Conservation (phyloP, 2,797 vertebrate species). For the Brachyrhaphis roseni region DNA sequence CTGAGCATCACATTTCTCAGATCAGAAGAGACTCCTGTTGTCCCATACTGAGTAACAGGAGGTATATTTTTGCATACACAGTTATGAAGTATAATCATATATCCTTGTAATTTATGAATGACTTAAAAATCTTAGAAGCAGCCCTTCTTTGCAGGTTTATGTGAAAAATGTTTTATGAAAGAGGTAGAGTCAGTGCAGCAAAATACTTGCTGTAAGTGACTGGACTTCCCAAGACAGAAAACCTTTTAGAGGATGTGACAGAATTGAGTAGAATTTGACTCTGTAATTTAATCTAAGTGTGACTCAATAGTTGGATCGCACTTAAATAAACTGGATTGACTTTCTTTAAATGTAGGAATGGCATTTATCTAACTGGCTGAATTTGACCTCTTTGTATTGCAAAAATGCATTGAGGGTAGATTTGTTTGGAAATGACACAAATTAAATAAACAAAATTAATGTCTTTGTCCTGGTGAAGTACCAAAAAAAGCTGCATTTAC, state of each 20-base stretch:
- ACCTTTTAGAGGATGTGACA: background rate
- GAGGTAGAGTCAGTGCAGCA: background rate
- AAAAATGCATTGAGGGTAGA: background rate
- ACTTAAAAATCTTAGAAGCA: background rate
- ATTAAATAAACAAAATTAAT: background rate
- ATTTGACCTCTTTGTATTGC: background rate
- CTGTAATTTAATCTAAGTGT: background rate
- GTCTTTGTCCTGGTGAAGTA: background rate
- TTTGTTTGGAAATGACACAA: background rate
- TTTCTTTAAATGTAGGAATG: background rate
- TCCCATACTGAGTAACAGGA: background rate
- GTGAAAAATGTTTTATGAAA: background rate
- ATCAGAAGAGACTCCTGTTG: background rate
- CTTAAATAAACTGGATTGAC: background rate
- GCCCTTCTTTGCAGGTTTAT: background rate
- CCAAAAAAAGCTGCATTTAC: background rate
- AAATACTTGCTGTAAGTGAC: background rate
- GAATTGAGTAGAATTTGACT: background rate
- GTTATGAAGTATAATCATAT: background rate
- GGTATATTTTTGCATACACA: background rate
- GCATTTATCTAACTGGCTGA: background rate
- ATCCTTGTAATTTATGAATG: background rate
- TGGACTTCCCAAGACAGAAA: background rate
- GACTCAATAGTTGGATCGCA: background rate
- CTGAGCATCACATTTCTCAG: background rate